Evolutionary conservation across 2,797 vertebrate genomes (phyloP).

Genomic region (Nannoperca australis): DNA sequence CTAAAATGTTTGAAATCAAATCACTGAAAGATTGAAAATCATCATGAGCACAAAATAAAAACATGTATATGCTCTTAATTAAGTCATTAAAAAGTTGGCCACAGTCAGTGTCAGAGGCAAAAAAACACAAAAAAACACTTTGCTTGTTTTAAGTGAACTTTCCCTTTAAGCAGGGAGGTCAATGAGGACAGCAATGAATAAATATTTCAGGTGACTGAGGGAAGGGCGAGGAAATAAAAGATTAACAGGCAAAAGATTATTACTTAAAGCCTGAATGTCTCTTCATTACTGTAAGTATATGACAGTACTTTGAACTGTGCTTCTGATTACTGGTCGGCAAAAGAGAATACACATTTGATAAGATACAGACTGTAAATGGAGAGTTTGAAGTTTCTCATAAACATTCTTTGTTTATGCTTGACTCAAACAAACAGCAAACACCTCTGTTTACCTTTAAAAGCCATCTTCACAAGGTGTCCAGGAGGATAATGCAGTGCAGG

Average conservation of each 20-base stretch:
- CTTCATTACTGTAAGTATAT: slow-evolving; percentile 63
- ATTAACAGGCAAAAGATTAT: slow-evolving; percentile 73
- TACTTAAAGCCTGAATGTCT: slow-evolving; percentile 59
- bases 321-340: slow-evolving; percentile 57
- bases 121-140: not conserved
- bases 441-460: slow-evolving; percentile 5
- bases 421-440: slow-evolving; percentile 17
- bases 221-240: slow-evolving; percentile 74
- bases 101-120: not conserved
- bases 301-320: slow-evolving; percentile 77
- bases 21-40: not conserved
- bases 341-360: slow-evolving; percentile 69
- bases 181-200: slow-evolving; percentile 60
- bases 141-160: slow-evolving; percentile 31
- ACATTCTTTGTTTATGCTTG: not conserved
- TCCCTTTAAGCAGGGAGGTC: slow-evolving; percentile 70
- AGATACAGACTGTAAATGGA: slow-evolving; percentile 67
- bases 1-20: not conserved
- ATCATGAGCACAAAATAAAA: not conserved
- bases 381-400: slow-evolving; percentile 35
- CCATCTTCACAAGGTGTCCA: not conserved
- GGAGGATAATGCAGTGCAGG: not conserved
- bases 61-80: not conserved
- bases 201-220: slow-evolving; percentile 52
- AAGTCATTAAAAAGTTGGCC: not conserved